phyloP scores from a whole-genome alignment of 37 sponge, comb jelly and placozoan genomes.

The Ianthella basta region DNA sequence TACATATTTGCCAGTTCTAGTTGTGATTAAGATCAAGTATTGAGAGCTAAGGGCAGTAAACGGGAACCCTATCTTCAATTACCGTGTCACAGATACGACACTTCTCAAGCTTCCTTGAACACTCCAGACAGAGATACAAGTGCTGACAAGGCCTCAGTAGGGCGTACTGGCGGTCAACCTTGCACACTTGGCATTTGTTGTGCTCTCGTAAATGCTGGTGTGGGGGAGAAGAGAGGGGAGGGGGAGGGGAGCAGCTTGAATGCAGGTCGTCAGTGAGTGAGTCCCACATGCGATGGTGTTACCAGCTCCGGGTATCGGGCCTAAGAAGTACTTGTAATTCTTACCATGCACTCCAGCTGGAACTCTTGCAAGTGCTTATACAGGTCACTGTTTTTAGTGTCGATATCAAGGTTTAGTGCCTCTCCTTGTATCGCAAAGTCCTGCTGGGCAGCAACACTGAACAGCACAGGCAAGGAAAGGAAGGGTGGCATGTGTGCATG shows the following conservation, averaged over 20 bases:
- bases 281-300: no score
- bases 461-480: not conserved
- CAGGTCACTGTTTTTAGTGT: not conserved
- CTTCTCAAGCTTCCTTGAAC: not conserved
- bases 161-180: not conserved
- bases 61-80: not conserved
- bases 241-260: no score
- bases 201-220: not conserved
- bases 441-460: not conserved
- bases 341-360: no score
- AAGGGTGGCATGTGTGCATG: not conserved
- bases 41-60: no score
- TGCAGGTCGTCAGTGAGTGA: no score
- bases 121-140: not conserved
- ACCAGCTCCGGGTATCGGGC: no score
- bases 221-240: no score
- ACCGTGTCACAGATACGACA: not conserved
- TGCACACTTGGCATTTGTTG: constrained; percentile 9
- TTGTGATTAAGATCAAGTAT: no score
- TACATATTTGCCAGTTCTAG: no score
- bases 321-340: no score
- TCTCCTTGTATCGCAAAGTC: not conserved
- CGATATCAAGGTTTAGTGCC: not conserved
- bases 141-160: constrained; percentile 12
- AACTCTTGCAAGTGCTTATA: no score